These are phyloP conservation scores for Fissipunctia ypsillon DNA, from an alignment of 2,888 invertebrate species.

Conservation along the genomic window DNA sequence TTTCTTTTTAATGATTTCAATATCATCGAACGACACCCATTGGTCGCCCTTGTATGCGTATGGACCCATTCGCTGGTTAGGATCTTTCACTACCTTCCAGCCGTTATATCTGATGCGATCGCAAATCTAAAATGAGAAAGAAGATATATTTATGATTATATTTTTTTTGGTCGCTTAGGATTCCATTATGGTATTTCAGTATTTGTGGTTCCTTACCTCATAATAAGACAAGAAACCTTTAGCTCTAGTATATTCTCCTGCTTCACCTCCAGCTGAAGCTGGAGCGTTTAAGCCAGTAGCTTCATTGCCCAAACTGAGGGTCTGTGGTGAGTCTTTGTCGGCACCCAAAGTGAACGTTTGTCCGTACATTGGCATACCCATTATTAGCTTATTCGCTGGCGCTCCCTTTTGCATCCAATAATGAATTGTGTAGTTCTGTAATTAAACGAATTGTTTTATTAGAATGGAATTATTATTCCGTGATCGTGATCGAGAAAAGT, in stretches of 20 bases:
- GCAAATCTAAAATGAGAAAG: constrained; percentile 91
- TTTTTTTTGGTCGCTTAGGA: neutral
- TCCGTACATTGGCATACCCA: constrained; percentile 97
- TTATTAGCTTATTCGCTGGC: constrained; percentile 94
- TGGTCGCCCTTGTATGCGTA: constrained; percentile 96
- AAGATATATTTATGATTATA: neutral
- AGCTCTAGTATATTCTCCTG: constrained; percentile 96
- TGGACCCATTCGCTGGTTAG: constrained; percentile 95
- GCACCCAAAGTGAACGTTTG: constrained; percentile 93
- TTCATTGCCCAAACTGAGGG: constrained; percentile 73
- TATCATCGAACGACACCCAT: constrained; percentile 97
- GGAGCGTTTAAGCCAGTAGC: constrained; percentile 93
- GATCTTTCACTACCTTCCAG: constrained; percentile 95
- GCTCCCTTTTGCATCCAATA: constrained; percentile 97
- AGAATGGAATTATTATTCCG: neutral
- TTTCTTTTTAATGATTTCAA: constrained; percentile 94
- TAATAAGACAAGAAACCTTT: constrained; percentile 97
- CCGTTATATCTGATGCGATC: constrained; percentile 94
- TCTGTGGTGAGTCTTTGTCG: constrained; percentile 68
- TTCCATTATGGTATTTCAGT: neutral
- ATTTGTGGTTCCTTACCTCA: constrained; percentile 90
- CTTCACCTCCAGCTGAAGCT: constrained; percentile 94
- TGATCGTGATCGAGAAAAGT: no score
- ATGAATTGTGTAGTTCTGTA: constrained; percentile 95
- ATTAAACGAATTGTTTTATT: constrained; percentile 49